Conservation (phyloP, 2,888 invertebrate genomes). For the Amiota communis region DNA sequence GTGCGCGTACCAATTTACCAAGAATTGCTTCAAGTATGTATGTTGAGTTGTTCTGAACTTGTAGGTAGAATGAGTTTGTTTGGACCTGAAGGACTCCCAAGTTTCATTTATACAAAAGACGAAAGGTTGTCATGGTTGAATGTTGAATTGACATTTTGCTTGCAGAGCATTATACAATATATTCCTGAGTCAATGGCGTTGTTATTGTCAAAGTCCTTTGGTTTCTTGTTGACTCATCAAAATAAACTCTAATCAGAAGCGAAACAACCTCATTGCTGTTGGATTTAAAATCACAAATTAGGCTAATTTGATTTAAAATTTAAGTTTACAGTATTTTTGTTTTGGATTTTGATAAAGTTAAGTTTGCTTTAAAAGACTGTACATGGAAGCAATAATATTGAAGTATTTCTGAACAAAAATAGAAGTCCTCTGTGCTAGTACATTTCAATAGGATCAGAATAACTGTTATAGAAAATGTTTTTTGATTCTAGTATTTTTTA, state of each 20-base stretch:
- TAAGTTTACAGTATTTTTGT: neutral
- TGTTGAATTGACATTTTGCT: neutral
- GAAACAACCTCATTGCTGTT: neutral
- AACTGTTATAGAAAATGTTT: too few species aligned
- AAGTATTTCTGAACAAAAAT: too few species aligned
- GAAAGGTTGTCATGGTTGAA: neutral
- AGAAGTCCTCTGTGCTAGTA: too few species aligned
- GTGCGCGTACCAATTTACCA: conserved; percentile 14
- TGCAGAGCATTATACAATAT: neutral
- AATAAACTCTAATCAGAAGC: conserved; percentile 3
- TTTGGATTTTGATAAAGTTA: too few species aligned
- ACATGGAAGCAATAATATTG: too few species aligned
- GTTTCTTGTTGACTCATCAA: neutral
- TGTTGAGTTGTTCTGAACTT: conserved; percentile 16
- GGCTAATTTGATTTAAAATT: neutral
- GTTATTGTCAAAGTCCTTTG: neutral
- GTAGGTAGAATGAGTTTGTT: neutral
- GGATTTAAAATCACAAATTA: neutral
- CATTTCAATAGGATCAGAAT: too few species aligned
- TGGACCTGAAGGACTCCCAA: neutral
- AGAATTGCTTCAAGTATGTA: neutral
- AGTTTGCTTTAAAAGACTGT: too few species aligned
- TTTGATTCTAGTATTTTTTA: too few species aligned
- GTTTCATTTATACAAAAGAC: neutral
- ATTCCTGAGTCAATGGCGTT: conserved; percentile 7